Evolutionary conservation across 23 tunicate genomes (phyloP), one percentile per base, ranked within the genome.

Genomic region (Halocynthia roretzi): DNA sequence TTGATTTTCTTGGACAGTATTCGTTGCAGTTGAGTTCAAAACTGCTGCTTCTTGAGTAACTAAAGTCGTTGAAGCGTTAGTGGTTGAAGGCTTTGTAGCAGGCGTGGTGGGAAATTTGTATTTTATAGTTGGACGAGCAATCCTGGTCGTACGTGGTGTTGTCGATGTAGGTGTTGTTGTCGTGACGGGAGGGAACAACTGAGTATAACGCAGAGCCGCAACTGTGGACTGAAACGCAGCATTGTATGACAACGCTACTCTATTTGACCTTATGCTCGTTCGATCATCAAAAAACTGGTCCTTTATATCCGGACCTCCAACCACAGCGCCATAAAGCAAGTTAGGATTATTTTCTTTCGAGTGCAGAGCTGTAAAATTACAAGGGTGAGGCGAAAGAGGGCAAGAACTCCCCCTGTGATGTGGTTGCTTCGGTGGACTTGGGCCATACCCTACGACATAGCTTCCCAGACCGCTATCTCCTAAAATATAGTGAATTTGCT

Each of bases 331-430:
- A 15, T 75, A 63, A 57, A 96, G 65, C 6, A 82, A 56, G 40
- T 85, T 82, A 5, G 88, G 93, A 73, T 89, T 96, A 8, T 80
- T 80, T 67, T 53, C 70, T 50, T 62, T 52, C 50, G 71, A 77
- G 12, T 63, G 53, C 44, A 84, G 58, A 56, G 77, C 80, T 44
- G 69, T 53, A 57, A 82, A 83, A 10, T 95, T 88, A 51, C 99
- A 96, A 8, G 74, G 69, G 23, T 48, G 73, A 8, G 88, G 93
- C 0, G 85, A 68, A 10, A 57, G 51, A 6, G 99, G 99, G 65
- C 99, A 96, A n/a, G 93, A 85, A 65, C 96, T 89, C 62, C 86
- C 68, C 85, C 92, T 82, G 81, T 96, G 99, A 64, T 93, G 84
- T 5, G 99, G 99, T 56, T 86, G 73, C 19, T 82, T 90, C 15